phyloP scores from a whole-genome alignment of 2,113 vertebrate genomes.

The Acrocephalus kingi region DNA sequence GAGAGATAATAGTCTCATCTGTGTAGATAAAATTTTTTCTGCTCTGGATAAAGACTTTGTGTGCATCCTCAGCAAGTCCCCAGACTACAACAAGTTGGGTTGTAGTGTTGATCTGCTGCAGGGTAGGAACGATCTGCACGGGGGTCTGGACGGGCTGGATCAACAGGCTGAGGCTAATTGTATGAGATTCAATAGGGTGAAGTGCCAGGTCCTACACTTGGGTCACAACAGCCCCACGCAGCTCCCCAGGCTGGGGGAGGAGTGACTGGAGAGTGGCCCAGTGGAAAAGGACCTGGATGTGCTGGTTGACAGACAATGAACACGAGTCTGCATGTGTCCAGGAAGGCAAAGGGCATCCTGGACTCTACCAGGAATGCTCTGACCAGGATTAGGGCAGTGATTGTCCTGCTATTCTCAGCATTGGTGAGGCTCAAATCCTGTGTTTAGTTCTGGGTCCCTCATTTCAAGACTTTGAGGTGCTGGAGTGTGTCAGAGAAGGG shows the following conservation, averaged over 20 bases:
- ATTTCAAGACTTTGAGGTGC: background rate
- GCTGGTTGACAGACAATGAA: too few species aligned
- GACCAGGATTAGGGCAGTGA: background rate
- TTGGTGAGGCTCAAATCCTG: background rate
- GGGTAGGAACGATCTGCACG: background rate
- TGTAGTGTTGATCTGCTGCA: background rate
- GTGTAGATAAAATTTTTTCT: background rate
- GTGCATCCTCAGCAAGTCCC: background rate
- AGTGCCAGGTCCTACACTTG: background rate
- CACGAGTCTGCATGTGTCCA: background rate
- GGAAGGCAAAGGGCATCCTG: background rate
- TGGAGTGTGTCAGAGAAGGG: background rate
- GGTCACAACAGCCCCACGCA: background rate
- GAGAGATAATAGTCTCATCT: background rate
- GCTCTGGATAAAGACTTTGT: background rate
- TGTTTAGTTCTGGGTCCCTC: background rate
- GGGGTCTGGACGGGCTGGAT: background rate
- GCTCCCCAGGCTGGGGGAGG: background rate
- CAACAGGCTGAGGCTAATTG: background rate
- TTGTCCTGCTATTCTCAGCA: background rate
- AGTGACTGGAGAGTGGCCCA: background rate
- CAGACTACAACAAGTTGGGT: background rate
- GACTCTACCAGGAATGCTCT: background rate
- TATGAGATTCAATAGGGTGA: background rate
- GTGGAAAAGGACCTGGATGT: background rate